A percentile compares a stretch with the other conserved stretches of the same genome.
These are phyloP conservation scores for Dicranocentrus wangi DNA, from an alignment of 2,888 invertebrate species.

Conservation along the genomic window DNA sequence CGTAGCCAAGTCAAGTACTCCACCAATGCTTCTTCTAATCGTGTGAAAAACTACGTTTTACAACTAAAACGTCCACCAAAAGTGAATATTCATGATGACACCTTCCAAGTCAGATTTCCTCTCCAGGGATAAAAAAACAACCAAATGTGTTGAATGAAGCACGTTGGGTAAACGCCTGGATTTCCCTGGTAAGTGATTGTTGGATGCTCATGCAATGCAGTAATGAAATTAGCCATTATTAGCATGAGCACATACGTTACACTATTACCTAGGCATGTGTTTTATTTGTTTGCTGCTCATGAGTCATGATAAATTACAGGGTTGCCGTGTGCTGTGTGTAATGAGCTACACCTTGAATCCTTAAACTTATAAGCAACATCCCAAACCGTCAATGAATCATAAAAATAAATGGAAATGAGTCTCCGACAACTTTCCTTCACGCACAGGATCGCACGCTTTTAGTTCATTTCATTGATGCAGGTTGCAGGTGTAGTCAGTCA, in stretches of 20 bases:
- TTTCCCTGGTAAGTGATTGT: too few species aligned
- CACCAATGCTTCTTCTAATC: too few species aligned
- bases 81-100: too few species aligned
- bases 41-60: too few species aligned
- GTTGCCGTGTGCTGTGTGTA: slow-evolving; percentile 20
- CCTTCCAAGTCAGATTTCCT: too few species aligned
- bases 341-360: slow-evolving; percentile 62
- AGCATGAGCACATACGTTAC: not conserved
- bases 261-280: not conserved
- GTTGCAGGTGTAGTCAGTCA: too few species aligned
- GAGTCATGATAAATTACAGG: slow-evolving; percentile 34
- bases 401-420: slow-evolving; percentile 38
- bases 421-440: slow-evolving; percentile 13
- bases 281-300: slow-evolving; percentile 1
- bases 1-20: too few species aligned
- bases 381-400: slow-evolving; percentile 32
- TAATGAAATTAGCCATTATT: not conserved
- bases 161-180: too few species aligned
- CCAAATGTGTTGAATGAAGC: too few species aligned
- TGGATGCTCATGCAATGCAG: too few species aligned
- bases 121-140: too few species aligned
- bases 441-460: not conserved
- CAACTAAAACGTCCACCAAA: too few species aligned
- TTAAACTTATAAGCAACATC: slow-evolving; percentile 20
- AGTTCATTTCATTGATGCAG: not conserved